Evolutionary conservation across 2,113 vertebrate species (phyloP).

Genomic region (Egretta garzetta): DNA sequence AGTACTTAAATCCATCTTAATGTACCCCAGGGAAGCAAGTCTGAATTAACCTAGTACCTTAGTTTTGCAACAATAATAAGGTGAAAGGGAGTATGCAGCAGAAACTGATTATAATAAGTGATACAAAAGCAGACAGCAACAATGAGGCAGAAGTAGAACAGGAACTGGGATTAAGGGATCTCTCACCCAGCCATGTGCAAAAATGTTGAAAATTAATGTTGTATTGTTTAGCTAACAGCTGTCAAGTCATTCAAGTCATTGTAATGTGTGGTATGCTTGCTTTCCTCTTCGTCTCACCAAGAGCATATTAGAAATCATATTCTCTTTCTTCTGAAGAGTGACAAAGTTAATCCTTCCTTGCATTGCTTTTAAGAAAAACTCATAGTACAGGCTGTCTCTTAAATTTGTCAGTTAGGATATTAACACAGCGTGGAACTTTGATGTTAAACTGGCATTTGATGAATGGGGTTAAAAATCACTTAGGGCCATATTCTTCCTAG

Average conservation of each 20-base stretch:
- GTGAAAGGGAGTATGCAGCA: constrained; percentile 71
- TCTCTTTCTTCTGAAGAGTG: constrained; percentile 68
- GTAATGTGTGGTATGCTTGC: constrained; percentile 61
- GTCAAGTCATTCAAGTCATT: constrained; percentile 71
- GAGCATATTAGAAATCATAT: constrained; percentile 64
- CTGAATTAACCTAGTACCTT: constrained; percentile 75
- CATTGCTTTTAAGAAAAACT: constrained; percentile 53
- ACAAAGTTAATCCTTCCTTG: constrained; percentile 73
- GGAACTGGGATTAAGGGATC: constrained; percentile 79
- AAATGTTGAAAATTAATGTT: constrained; percentile 74
- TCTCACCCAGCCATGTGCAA: constrained; percentile 75
- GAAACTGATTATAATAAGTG: constrained; percentile 68
- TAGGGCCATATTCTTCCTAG: not conserved
- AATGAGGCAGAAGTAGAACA: constrained; percentile 72
- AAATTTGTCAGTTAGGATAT: constrained; percentile 55
- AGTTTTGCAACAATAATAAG: constrained; percentile 74
- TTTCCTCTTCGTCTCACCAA: constrained; percentile 37
- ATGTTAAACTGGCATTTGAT: constrained; percentile 28
- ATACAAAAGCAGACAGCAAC: constrained; percentile 67
- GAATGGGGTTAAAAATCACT: constrained; percentile 34
- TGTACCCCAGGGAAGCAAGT: constrained; percentile 70
- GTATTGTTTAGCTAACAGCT: constrained; percentile 77
- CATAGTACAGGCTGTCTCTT: constrained; percentile 46
- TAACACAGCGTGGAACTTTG: constrained; percentile 1
- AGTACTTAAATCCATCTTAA: constrained; percentile 76